Percentiles rank a stretch among this genome's conserved stretches.
phyloP scores from a whole-genome alignment of 2,797 vertebrate species.

The Muscicapa comitata region DNA sequence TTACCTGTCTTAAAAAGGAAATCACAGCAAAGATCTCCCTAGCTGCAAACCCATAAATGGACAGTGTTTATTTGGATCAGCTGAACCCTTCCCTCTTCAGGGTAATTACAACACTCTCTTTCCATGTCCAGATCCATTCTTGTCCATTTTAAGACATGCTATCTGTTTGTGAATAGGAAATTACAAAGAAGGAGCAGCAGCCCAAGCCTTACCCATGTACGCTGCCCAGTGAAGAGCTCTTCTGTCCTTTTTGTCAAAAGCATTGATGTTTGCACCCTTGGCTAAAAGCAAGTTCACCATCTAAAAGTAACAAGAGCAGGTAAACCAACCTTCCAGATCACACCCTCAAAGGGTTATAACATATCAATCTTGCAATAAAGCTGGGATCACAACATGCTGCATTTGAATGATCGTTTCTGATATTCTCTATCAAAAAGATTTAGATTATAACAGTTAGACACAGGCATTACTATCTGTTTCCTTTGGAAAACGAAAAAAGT shows the following conservation, averaged over 20 bases:
- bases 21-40: neutral
- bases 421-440: neutral
- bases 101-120: neutral
- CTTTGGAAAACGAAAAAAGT: neutral
- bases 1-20: neutral
- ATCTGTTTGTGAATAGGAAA: neutral
- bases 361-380: neutral
- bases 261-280: conserved; percentile 97
- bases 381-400: neutral
- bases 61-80: neutral
- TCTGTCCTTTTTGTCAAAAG: conserved; percentile 96
- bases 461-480: neutral
- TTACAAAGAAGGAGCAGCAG: neutral
- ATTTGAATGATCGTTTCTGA: neutral
- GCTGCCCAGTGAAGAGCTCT: conserved; percentile 96
- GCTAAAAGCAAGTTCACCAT: conserved; percentile 93
- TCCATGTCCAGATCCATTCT: neutral
- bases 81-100: neutral
- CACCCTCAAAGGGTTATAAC: neutral
- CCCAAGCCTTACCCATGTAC: conserved; percentile 87
- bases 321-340: neutral
- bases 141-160: neutral
- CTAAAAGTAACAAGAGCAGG: conserved; percentile 72
- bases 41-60: neutral
- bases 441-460: neutral